Conservation (phyloP, 2,888 invertebrate genomes). For the Morinoia aosen region DNA sequence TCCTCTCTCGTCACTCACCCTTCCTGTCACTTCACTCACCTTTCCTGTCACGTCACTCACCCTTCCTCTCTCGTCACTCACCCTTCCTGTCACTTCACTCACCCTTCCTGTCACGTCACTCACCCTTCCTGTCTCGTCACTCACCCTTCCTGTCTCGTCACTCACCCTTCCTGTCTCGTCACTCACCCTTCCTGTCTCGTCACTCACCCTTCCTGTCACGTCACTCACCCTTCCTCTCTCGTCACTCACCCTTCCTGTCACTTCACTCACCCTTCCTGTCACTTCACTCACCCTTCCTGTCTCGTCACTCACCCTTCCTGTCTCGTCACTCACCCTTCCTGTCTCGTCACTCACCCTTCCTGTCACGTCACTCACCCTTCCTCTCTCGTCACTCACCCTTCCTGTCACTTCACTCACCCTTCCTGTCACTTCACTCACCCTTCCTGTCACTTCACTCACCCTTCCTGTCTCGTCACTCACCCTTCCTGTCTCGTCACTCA, state of each 20-base stretch:
- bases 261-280: background rate
- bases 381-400: background rate
- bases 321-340: too few species aligned
- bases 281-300: background rate
- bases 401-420: background rate
- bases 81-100: background rate
- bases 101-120: background rate
- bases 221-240: background rate
- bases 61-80: background rate
- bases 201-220: background rate
- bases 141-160: too few species aligned
- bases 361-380: background rate
- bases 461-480: background rate
- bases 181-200: background rate
- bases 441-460: background rate
- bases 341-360: too few species aligned
- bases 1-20: too few species aligned
- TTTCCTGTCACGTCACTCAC: background rate
- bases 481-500: too few species aligned
- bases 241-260: background rate
- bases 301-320: too few species aligned
- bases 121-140: slow-evolving; percentile 21
- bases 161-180: too few species aligned
- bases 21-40: background rate
- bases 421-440: background rate